Base-by-base conservation (phyloP, 2,797 vertebrate species). In the Sebastes kiyomatsui region DNA sequence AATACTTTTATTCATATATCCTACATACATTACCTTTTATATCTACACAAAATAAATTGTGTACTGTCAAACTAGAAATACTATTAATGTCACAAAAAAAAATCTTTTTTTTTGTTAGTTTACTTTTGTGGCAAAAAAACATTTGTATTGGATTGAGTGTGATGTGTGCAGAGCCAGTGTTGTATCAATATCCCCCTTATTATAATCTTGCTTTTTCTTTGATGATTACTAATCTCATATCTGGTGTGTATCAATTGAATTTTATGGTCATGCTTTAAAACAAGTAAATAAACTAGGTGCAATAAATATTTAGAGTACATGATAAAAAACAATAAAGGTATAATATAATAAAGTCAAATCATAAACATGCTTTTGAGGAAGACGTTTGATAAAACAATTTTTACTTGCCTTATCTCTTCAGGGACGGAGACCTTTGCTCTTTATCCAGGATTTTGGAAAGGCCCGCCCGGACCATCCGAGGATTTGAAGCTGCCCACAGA, bases 341-440 rank as follows among this genome's bases (percentile, higher is more conserved):
- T 66, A 16, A 59, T 54, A 67, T 8, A 59, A 74, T 2, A 5
- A 23, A 4, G 5, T 27, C 5, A 64, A 58, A 32, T 28, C 5
- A 69, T 60, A 67, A 25, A 46, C 4, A 25, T 32, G 14, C 6
- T 59, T 25, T 4, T 11, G 11, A 52, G 1, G 6, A 28, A 58
- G 9, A 54, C 14, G 20, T 66, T 10, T 49, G 14, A 16, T n/a
- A 14, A 55, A 62, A 28, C 1, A 1, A 14, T 16, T 5, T 67
- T 42, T 25, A 5, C 1, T 49, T 59, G 0, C 1, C 20, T 82
- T 60, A 54, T 82, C 27, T 87, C 49, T 49, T 18, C 28, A 83
- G 84, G 59, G 28, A 66, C 20, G 0, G 23, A 20, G n/a, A 14
- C 32, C 66, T 74, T 13, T 59, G 30, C 7, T 30, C 23, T 58